Base-by-base conservation (phyloP, 2,113 vertebrate species). In the Tachycineta bicolor region DNA sequence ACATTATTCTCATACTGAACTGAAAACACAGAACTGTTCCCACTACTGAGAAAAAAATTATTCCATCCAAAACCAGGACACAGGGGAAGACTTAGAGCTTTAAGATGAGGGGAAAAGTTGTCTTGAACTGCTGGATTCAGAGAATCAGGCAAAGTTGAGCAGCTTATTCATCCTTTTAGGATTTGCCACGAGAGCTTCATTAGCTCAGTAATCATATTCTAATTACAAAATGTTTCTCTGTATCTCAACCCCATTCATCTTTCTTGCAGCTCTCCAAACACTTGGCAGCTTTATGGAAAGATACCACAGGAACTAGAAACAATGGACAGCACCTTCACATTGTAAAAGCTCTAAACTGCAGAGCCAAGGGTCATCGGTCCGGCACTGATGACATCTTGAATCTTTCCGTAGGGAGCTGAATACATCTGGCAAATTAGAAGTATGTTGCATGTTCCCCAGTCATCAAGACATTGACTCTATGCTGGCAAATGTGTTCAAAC, bases 181-280 rank as follows among this genome's bases (percentile, higher is more conserved):
- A 50, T 86, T 94, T 95, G 39, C 75, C 33, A 28, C 83, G 92
- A 88, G 33, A 87, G 58, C 60, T 93, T 96, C 62, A 37, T 95
- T 95, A 95, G 43, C 64, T 92, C 3, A 0, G 64, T 78, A 93
- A 74, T 81, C 71, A 53, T 63, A 70, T 67, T 93, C 43, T 46
- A 90, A 64, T 52, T 60, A 84, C 63, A 83, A 92, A 92, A 76
- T 83, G 41, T 50, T 84, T 96, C 43, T 94, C 9, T 64, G 0
- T 83, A 20, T 81, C 41, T 83, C 67, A 81, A 17, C 17, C 23
- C 65, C 26, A 80, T 92, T 37, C 33, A 46, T 71, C 55, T 93
- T 26, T 59, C 31, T 70, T 93, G 21, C 25, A 84, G 46, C 63
- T 93, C 29, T 87, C 52, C 65, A 82, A 90, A 77, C 52, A 64